Evolutionary conservation across 1,140 invertebrate genomes (phyloP).

Genomic region (Lethocerus indicus): DNA sequence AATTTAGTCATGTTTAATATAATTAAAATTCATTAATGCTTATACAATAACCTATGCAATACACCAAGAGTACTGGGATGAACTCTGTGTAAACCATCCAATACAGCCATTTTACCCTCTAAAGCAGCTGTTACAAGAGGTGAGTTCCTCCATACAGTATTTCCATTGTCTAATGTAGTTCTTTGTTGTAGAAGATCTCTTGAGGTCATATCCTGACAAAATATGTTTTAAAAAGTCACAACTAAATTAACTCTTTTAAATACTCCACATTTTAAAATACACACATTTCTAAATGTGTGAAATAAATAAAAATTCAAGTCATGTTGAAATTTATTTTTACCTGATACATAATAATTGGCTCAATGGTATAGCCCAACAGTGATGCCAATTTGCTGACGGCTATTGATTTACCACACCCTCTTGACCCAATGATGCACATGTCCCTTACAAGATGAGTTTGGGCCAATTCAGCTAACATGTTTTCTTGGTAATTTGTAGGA

Average conservation of each 20-base stretch:
- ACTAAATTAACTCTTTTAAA: neutral
- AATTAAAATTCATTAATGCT: neutral
- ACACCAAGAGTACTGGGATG: constrained; percentile 80
- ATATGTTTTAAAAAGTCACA: neutral
- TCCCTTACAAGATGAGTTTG: constrained; percentile 62
- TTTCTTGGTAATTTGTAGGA: constrained; percentile 62
- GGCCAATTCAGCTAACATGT: constrained; percentile 56
- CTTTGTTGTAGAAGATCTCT: constrained; percentile 86
- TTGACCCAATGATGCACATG: constrained; percentile 77
- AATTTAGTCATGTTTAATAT: neutral
- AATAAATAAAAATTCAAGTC: neutral
- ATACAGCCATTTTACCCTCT: constrained; percentile 66
- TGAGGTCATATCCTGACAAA: constrained; percentile 77
- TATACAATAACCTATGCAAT: constrained; percentile 49
- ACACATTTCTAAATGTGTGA: neutral
- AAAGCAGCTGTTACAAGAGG: constrained; percentile 73
- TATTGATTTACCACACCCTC: constrained; percentile 83
- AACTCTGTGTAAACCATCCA: constrained; percentile 85
- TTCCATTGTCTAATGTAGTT: constrained; percentile 67
- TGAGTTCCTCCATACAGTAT: constrained; percentile 85
- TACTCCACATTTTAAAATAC: neutral
- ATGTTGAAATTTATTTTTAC: too few species aligned
- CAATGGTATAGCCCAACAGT: constrained; percentile 57
- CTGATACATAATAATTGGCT: constrained; percentile 83
- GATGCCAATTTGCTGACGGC: constrained; percentile 59